Evolutionary conservation across 2,797 vertebrate genomes (phyloP).

Genomic region (Sebastolobus alascanus): DNA sequence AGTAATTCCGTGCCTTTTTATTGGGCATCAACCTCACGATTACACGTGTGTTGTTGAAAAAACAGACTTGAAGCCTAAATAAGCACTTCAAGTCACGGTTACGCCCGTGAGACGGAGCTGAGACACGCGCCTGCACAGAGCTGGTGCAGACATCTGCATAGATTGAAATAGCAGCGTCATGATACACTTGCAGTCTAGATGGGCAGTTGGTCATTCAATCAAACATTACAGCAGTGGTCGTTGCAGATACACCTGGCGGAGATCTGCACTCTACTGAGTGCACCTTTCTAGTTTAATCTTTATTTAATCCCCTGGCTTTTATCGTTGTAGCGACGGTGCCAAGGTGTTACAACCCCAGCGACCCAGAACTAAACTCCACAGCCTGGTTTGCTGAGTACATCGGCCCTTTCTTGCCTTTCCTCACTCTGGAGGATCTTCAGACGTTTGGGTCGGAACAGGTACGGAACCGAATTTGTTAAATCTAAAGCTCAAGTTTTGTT

Average conservation of each 20-base stretch:
- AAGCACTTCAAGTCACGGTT: too few relatives aligned
- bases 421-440: conserved; percentile 74
- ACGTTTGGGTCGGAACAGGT: conserved; percentile 75
- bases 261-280: too few relatives aligned
- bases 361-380: conserved; percentile 81
- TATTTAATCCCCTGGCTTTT: conserved; percentile 5
- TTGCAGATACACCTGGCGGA: background rate
- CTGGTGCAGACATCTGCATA: background rate
- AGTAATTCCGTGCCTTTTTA: too few relatives aligned
- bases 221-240: background rate
- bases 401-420: conserved; percentile 74
- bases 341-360: conserved; percentile 73
- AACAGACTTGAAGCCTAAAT: too few relatives aligned
- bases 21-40: too few relatives aligned
- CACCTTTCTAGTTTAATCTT: too few relatives aligned
- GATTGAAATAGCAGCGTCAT: background rate
- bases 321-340: conserved; percentile 63
- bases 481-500: background rate
- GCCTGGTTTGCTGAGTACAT: conserved; percentile 86
- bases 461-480: background rate
- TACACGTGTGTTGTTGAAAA: too few relatives aligned
- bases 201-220: background rate
- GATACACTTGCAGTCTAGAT: background rate
- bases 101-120: too few relatives aligned
- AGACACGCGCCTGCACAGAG: too few relatives aligned